Evolutionary conservation across 2,888 invertebrate species (phyloP).

Genomic region (Ethmia dodecea): DNA sequence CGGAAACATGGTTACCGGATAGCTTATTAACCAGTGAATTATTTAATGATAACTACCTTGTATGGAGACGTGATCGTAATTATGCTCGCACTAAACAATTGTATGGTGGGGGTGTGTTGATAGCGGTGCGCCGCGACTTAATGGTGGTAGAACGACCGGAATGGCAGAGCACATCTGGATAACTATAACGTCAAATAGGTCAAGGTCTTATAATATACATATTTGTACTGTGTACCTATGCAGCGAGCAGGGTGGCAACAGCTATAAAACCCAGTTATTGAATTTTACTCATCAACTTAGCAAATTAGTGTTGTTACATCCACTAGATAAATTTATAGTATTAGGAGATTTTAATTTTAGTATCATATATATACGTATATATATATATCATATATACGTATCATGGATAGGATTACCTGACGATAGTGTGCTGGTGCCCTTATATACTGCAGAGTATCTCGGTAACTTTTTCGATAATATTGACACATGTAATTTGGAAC

Average conservation of each 20-base stretch:
- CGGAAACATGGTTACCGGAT: constrained; percentile 12
- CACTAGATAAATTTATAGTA: constrained; percentile 4
- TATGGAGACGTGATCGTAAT: constrained; percentile 12
- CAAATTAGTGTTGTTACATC: neutral
- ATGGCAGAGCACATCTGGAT: constrained; percentile 4
- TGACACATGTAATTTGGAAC: constrained; percentile 16
- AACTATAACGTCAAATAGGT: neutral
- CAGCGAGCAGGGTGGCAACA: neutral
- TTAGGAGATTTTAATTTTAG: too few relatives aligned
- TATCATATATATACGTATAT: too few relatives aligned
- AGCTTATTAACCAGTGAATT: constrained; percentile 8
- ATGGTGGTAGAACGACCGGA: neutral
- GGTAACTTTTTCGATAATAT: constrained; percentile 1
- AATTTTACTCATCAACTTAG: constrained; percentile 4
- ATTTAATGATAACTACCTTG: constrained; percentile 10
- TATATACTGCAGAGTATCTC: neutral
- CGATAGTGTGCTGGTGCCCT: neutral
- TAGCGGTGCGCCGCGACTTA: constrained; percentile 2
- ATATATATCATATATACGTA: too few relatives aligned
- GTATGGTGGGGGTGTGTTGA: constrained; percentile 6
- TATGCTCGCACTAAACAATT: constrained; percentile 3
- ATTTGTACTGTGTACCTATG: constrained; percentile 3
- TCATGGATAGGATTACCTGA: too few relatives aligned
- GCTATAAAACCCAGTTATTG: neutral
- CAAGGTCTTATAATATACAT: neutral